Evolutionary conservation across 2,888 invertebrate genomes (phyloP).

Genomic region (Drosophila nigricruria): DNA sequence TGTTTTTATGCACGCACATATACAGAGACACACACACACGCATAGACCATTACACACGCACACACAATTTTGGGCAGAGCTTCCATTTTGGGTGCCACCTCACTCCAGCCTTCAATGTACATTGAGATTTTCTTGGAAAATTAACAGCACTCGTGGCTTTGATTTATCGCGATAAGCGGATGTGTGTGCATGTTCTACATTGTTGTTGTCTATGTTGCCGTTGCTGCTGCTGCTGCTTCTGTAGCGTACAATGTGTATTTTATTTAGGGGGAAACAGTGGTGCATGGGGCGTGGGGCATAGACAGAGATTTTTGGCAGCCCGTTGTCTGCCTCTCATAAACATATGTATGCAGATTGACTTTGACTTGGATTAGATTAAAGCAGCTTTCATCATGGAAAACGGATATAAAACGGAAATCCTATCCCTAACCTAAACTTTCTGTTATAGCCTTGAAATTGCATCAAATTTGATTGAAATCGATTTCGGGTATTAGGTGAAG

Average conservation of each 20-base stretch:
- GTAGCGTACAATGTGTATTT: conserved; percentile 29
- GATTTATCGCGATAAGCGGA: conserved; percentile 80
- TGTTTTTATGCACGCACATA: conserved; percentile 55
- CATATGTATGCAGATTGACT: conserved; percentile 73
- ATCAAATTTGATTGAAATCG: neutral
- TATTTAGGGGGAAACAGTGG: neutral
- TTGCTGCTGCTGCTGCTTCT: conserved; percentile 20
- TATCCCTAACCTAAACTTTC: neutral
- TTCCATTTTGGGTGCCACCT: conserved; percentile 39
- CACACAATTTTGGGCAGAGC: conserved; percentile 28
- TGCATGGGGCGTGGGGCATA: neutral
- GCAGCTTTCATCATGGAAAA: conserved; percentile 42
- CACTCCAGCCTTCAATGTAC: conserved; percentile 11
- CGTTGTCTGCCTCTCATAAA: conserved; percentile 38
- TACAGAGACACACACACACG: conserved; percentile 1
- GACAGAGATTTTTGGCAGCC: conserved; percentile 45
- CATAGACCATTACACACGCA: conserved; percentile 29
- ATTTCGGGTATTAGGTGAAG: neutral
- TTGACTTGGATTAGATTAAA: conserved; percentile 69
- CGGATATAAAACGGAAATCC: conserved; percentile 2
- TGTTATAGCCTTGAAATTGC: neutral
- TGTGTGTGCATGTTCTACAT: conserved; percentile 35
- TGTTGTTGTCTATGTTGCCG: conserved; percentile 36
- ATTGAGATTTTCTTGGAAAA: conserved; percentile 72
- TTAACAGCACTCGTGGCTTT: conserved; percentile 80